A percentile compares a stretch with the other conserved stretches of the same genome.
These are phyloP conservation scores for Hirtodrosophila duncani DNA, from an alignment of 2,888 invertebrate species.

Conservation along the genomic window DNA sequence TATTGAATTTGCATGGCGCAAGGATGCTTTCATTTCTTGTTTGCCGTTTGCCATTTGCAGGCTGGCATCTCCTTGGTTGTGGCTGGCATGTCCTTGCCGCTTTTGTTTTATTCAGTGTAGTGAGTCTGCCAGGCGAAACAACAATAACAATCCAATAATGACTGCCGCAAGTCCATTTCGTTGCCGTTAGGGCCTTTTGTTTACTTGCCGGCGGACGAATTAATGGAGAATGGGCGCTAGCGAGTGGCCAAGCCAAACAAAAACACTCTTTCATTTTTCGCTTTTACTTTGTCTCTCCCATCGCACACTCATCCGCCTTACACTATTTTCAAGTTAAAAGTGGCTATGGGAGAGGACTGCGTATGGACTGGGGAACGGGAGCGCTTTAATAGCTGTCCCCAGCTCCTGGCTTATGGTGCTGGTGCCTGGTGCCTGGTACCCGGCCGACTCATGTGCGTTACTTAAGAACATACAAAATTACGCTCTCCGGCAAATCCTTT, in stretches of 20 bases:
- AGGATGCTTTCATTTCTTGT: conserved; percentile 42
- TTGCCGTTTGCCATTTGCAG: conserved; percentile 16
- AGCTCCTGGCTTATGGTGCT: background rate
- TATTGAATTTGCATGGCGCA: conserved; percentile 68
- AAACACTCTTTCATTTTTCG: too few species aligned
- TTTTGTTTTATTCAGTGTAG: conserved; percentile 27
- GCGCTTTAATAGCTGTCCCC: too few species aligned
- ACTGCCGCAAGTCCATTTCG: conserved; percentile 61
- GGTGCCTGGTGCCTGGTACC: conserved; percentile 1
- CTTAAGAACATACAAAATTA: conserved; percentile 58
- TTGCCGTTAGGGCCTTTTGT: conserved; percentile 50
- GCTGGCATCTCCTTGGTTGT: conserved; percentile 5
- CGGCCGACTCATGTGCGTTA: conserved; percentile 42
- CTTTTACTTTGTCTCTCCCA: background rate
- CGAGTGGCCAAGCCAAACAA: conserved; percentile 28
- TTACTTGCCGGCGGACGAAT: conserved; percentile 53
- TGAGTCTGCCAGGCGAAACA: conserved; percentile 8
- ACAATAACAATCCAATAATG: conserved; percentile 62
- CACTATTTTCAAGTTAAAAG: too few species aligned
- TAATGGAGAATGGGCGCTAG: conserved; percentile 50
- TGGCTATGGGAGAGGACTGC: too few species aligned
- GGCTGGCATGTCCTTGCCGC: conserved; percentile 16
- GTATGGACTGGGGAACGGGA: too few species aligned
- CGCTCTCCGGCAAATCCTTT: conserved; percentile 46
- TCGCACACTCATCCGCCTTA: too few species aligned